Conservation (phyloP, 2,113 vertebrate species). For the Enhydra lutris region DNA sequence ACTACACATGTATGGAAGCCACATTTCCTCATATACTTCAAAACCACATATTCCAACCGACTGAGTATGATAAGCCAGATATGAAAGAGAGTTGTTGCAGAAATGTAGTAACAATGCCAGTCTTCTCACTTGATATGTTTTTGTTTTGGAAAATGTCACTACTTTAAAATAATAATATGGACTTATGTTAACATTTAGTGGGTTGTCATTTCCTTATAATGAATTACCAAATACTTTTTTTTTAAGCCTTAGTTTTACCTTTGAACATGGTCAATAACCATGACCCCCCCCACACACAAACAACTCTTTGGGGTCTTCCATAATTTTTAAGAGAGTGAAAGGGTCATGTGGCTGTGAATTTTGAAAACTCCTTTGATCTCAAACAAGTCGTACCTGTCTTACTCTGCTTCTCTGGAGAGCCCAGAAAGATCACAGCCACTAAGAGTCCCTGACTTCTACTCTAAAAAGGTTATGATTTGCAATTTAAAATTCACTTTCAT, state of each 20-base stretch:
- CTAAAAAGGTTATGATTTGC: background rate
- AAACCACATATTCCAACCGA: background rate
- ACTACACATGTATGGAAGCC: background rate
- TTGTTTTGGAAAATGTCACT: background rate
- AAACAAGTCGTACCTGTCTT: background rate
- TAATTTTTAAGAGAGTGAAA: background rate
- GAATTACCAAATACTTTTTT: background rate
- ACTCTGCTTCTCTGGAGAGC: background rate
- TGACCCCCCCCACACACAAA: background rate
- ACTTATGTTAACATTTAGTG: background rate
- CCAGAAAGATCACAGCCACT: background rate
- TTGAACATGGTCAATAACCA: background rate
- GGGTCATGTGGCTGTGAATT: background rate
- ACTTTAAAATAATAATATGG: background rate
- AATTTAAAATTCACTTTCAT: conserved; percentile 20
- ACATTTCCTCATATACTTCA: conserved; percentile 7
- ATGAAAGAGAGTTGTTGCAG: background rate
- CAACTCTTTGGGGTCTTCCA: background rate
- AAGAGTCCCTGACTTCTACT: background rate
- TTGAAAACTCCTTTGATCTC: background rate
- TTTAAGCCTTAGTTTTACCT: background rate
- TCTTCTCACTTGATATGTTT: background rate
- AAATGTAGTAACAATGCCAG: background rate
- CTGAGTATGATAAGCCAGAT: background rate
- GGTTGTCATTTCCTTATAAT: background rate